Evolutionary conservation across 2,797 vertebrate genomes (phyloP).

Genomic region (Micromesistius poutassou): DNA sequence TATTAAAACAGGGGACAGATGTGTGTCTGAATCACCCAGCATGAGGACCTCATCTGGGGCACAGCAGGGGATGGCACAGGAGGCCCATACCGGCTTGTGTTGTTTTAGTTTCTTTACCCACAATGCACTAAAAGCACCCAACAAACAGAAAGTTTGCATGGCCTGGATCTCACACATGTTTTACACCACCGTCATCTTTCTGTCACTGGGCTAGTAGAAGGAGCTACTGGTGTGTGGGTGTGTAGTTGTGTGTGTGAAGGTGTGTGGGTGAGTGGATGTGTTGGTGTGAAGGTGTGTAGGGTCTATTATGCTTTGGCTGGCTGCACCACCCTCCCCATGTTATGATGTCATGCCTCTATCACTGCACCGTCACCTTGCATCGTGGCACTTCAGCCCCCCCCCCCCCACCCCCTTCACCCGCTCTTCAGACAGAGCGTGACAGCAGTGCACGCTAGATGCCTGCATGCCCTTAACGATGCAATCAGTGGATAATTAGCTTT

Average conservation of each 20-base stretch:
- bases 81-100: neutral
- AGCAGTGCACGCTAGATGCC: neutral
- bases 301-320: conserved; percentile 41
- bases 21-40: neutral
- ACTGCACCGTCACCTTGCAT: conserved; percentile 30
- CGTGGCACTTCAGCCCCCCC: conserved; percentile 35
- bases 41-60: neutral
- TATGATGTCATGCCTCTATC: conserved; percentile 51
- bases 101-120: neutral
- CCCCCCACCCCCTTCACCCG: conserved; percentile 6
- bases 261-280: no score
- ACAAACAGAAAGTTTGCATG: neutral
- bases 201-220: neutral
- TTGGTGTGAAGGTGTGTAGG: neutral
- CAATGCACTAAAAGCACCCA: neutral
- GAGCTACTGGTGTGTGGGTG: no score
- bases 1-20: neutral
- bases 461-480: neutral
- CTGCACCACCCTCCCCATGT: conserved; percentile 55
- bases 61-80: conserved; percentile 26
- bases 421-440: neutral
- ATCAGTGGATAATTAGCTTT: neutral
- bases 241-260: neutral
- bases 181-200: neutral
- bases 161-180: neutral